These are phyloP conservation scores for Eupelmus urozonus DNA, from an alignment of 2,888 invertebrate genomes.

Conservation along the genomic window DNA sequence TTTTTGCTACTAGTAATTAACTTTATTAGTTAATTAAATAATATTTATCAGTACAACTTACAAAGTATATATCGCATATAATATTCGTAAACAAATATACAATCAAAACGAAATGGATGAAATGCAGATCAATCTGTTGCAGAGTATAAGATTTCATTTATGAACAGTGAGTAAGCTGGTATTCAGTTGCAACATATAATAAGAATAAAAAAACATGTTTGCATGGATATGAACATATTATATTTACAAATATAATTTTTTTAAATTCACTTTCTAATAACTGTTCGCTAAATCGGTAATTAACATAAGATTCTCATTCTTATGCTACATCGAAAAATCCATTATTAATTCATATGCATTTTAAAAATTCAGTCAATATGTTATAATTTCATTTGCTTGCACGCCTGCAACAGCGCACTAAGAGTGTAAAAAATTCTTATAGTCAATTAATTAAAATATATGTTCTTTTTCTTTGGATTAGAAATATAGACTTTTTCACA, in stretches of 20 bases:
- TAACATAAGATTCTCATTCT: constrained; percentile 48
- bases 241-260: constrained; percentile 41
- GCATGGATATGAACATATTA: constrained; percentile 20
- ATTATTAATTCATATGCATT: constrained; percentile 39
- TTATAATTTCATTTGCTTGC: constrained; percentile 50
- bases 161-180: constrained; percentile 24
- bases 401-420: constrained; percentile 33
- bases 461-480: constrained; percentile 59
- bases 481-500: constrained; percentile 58
- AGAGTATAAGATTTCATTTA: constrained; percentile 25
- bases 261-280: constrained; percentile 29
- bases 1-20: constrained; percentile 18
- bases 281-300: constrained; percentile 17
- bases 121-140: constrained; percentile 35
- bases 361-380: constrained; percentile 54
- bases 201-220: constrained; percentile 26
- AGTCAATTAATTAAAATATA: constrained; percentile 59
- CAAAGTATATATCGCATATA: constrained; percentile 1
- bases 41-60: constrained; percentile 23
- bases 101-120: constrained; percentile 17
- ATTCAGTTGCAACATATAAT: constrained; percentile 17
- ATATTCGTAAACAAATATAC: constrained; percentile 29
- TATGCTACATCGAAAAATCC: constrained; percentile 42
- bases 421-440: constrained; percentile 55
- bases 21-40: constrained; percentile 32